Evolutionary conservation across 2,113 vertebrate species (phyloP).

Genomic region (Tricholaema leucomelas): DNA sequence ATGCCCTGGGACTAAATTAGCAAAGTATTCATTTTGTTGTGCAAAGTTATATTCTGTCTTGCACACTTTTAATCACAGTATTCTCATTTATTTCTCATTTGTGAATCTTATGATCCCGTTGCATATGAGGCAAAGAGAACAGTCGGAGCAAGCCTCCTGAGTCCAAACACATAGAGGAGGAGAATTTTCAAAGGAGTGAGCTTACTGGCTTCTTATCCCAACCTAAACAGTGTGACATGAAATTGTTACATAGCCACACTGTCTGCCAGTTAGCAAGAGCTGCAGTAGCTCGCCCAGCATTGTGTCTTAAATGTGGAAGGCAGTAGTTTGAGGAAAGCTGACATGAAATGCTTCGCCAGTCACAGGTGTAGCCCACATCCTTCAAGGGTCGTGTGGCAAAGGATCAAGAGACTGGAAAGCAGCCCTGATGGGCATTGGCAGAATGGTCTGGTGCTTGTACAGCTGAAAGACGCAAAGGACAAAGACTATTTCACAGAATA

Average conservation of each 20-base stretch:
- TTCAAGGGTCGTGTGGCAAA: constrained; percentile 7
- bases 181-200: background rate
- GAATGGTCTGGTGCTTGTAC: background rate
- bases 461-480: background rate
- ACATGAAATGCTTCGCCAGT: background rate
- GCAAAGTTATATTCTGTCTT: constrained; percentile 66
- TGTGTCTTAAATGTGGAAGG: background rate
- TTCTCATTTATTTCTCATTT: constrained; percentile 66
- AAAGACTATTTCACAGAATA: background rate
- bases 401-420: background rate
- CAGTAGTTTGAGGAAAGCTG: background rate
- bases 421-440: background rate
- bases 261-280: background rate
- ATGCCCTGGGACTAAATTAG: constrained; percentile 72
- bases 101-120: constrained; percentile 55
- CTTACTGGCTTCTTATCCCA: constrained; percentile 42
- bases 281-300: background rate
- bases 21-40: constrained; percentile 71
- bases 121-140: constrained; percentile 56
- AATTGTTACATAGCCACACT: background rate
- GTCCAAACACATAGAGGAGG: constrained; percentile 18
- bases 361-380: background rate
- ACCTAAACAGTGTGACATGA: background rate
- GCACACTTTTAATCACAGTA: constrained; percentile 68
- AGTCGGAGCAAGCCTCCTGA: constrained; percentile 13